A percentile compares a stretch with the other conserved stretches of the same genome.
Conservation (phyloP, 2,888 invertebrate species). For the Diplolepis rosae region DNA sequence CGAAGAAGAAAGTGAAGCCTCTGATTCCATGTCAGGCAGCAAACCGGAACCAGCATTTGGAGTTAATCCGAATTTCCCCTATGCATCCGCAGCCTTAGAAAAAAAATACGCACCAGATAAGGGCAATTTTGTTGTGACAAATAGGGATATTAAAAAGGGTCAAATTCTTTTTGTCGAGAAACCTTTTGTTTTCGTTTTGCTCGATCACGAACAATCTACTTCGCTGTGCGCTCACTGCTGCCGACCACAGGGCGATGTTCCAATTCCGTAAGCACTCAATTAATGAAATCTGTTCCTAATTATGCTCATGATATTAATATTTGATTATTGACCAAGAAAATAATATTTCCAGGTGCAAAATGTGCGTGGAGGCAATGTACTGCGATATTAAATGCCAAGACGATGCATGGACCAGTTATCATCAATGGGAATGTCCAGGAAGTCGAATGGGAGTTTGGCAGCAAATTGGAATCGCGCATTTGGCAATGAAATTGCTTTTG, state of each 20-base stretch:
- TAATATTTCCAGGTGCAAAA: conserved; percentile 76
- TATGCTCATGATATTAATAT: no score
- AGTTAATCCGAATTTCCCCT: conserved; percentile 75
- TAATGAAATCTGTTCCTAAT: no score
- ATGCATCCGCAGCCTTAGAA: conserved; percentile 77
- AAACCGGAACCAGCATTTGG: conserved; percentile 74
- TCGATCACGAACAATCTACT: conserved; percentile 75
- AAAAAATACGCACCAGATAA: conserved; percentile 76
- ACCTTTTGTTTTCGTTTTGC: conserved; percentile 85
- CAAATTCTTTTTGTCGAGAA: conserved; percentile 87
- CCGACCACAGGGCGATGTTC: conserved; percentile 73
- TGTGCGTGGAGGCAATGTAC: conserved; percentile 81
- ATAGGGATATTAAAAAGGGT: conserved; percentile 77
- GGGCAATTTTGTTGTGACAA: conserved; percentile 82
- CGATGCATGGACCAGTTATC: conserved; percentile 77
- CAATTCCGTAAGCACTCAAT: conserved; percentile 78
- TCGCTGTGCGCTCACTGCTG: conserved; percentile 85
- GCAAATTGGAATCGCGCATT: conserved; percentile 85
- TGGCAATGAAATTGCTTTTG: conserved; percentile 83
- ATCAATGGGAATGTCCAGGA: conserved; percentile 84
- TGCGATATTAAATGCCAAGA: conserved; percentile 80
- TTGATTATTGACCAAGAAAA: no score
- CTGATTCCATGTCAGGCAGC: conserved; percentile 1
- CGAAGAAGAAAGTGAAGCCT: conserved; percentile 29
- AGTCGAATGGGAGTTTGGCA: conserved; percentile 79